Evolutionary conservation across 2,113 vertebrate species (phyloP), one percentile per base, ranked within the genome.

Genomic region (Rhinoptilus africanus): DNA sequence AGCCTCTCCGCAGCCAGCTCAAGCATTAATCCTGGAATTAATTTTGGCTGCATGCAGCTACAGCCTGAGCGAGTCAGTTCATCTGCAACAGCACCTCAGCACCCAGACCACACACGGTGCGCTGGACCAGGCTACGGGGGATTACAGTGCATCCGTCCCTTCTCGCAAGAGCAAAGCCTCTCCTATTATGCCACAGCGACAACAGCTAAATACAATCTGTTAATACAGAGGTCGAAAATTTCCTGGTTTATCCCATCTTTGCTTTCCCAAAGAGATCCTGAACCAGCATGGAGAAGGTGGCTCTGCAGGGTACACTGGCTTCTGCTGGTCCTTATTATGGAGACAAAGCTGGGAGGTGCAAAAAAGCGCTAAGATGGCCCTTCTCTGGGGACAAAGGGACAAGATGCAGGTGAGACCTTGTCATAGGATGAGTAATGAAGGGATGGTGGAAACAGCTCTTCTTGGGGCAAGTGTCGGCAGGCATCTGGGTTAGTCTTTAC

Each of bases 1-100:
- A 80, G 75, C 59, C 32, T 89, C 59, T 77, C 11, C 7, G 0
- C 75, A 89, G 78, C 41, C 82, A 94, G 63, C 63, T 93, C 66
- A 54, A 71, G 28, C 59, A 83, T 95, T 96, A 96, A 94, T 92
- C 95, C 88, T 60, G 72, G 88, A 93, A 96, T 88, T 96, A 96
- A 95, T 76, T 89, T 91, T 92, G 71, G 69, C 73, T 79, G 78
- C 39, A 17, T 72, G 48, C 71, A 94, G 66, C 78, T 90, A 76
- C 68, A 84, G 93, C 50, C 87, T 69, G 82, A 83, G 53, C 56
- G 82, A 94, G 80, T 68, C 77, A 9, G 71, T 89, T 88, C 57
- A 50, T 75, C 87, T 66, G 74, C 74, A 85, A 51, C 53, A 95
- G 77, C 74, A 95, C 88, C 89, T 95, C 89, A 6, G 71, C 71